These are phyloP conservation scores for Malacoraja senta DNA, from an alignment of 2,797 vertebrate genomes.

Conservation along the genomic window DNA sequence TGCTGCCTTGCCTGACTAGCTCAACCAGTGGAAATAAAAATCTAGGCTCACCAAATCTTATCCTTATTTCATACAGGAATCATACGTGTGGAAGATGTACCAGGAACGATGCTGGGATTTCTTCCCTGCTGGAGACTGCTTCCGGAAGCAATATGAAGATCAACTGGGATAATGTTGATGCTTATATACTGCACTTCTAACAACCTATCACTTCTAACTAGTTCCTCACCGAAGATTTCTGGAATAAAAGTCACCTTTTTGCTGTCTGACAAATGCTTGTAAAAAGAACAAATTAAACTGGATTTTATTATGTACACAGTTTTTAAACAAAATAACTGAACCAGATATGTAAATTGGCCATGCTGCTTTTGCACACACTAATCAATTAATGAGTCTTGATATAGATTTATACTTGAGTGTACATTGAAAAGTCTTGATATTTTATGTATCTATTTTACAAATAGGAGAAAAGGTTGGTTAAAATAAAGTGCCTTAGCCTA, in stretches of 20 bases:
- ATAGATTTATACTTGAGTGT: constrained; percentile 32
- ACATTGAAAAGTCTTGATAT: constrained; percentile 5
- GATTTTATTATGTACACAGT: neutral
- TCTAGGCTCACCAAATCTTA: neutral
- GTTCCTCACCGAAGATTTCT: neutral
- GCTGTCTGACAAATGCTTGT: neutral
- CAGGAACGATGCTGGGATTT: constrained; percentile 89
- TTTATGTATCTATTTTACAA: neutral
- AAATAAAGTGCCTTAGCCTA: constrained; percentile 28
- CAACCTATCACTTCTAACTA: neutral
- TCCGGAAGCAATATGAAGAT: constrained; percentile 90
- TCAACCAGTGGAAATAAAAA: neutral
- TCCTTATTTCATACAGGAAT: constrained; percentile 63
- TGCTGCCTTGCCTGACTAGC: no score
- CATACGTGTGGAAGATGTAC: constrained; percentile 94
- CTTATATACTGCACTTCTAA: neutral
- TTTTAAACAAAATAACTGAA: constrained; percentile 22
- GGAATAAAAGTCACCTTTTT: neutral
- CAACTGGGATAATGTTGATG: constrained; percentile 65
- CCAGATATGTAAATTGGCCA: neutral
- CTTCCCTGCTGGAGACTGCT: constrained; percentile 88
- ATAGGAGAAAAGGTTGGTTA: constrained; percentile 15
- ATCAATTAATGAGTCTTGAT: neutral
- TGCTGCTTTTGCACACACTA: constrained; percentile 3
- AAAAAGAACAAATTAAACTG: constrained; percentile 5